phyloP scores from a whole-genome alignment of 2,113 vertebrate species.

The Podarcis cretensis region DNA sequence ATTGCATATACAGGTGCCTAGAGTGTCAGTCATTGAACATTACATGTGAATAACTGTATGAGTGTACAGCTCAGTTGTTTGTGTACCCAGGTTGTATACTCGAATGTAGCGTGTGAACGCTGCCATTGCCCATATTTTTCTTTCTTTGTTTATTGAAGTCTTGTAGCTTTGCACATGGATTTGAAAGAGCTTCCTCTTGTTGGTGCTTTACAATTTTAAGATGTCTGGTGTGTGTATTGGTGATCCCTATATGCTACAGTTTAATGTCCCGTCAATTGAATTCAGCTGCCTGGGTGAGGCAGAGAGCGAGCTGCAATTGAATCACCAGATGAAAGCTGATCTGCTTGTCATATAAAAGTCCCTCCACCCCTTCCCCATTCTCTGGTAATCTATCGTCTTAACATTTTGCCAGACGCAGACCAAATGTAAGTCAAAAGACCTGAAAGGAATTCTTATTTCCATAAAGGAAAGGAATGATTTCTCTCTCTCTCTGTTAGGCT shows the following conservation, averaged over 20 bases:
- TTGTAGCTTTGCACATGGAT: slow-evolving; percentile 42
- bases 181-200: slow-evolving; percentile 36
- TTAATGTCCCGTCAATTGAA: slow-evolving; percentile 63
- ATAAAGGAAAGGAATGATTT: neutral
- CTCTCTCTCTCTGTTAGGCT: neutral
- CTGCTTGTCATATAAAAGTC: neutral
- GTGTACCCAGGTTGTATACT: too few relatives aligned
- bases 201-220: slow-evolving; percentile 34
- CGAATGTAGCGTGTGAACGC: too few relatives aligned
- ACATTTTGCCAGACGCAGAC: slow-evolving; percentile 16
- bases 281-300: slow-evolving; percentile 37
- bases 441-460: slow-evolving; percentile 15
- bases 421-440: slow-evolving; percentile 37
- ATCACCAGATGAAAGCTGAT: slow-evolving; percentile 58
- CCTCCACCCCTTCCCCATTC: slow-evolving; percentile 1
- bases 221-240: slow-evolving; percentile 66
- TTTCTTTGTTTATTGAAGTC: slow-evolving; percentile 7
- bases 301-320: slow-evolving; percentile 56
- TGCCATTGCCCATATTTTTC: neutral
- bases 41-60: too few relatives aligned
- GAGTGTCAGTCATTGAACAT: too few relatives aligned
- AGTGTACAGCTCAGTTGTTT: too few relatives aligned
- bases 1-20: too few relatives aligned
- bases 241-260: slow-evolving; percentile 57
- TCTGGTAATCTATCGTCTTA: rapidly evolving